phyloP scores from a whole-genome alignment of 2,797 vertebrate species.

The Telmatherina bonti region DNA sequence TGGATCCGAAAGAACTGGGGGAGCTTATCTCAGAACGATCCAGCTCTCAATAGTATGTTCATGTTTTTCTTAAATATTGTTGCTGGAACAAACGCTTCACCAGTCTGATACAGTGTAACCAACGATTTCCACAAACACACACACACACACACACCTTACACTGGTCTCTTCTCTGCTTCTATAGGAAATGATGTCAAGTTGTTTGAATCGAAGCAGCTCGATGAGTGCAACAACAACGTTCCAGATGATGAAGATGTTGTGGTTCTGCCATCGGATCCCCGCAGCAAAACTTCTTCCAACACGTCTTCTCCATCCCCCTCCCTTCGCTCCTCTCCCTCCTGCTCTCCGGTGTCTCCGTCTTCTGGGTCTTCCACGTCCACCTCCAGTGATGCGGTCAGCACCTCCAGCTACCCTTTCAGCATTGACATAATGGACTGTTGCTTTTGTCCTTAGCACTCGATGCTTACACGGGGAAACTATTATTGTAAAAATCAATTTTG shows the following conservation, averaged over 20 bases:
- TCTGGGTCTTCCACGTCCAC: constrained; percentile 91
- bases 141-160: too few relatives aligned
- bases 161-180: constrained; percentile 5
- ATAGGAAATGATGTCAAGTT: constrained; percentile 91
- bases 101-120: background rate
- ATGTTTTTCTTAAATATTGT: background rate
- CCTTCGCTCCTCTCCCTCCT: constrained; percentile 91
- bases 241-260: constrained; percentile 81
- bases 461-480: background rate
- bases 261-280: constrained; percentile 82
- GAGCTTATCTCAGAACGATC: constrained; percentile 86
- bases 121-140: too few relatives aligned
- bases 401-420: background rate
- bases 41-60: constrained; percentile 88
- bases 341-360: constrained; percentile 90
- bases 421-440: background rate
- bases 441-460: background rate
- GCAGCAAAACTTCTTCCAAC: constrained; percentile 94
- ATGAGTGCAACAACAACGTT: constrained; percentile 96
- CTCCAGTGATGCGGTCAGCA: constrained; percentile 95
- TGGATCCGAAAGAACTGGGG: constrained; percentile 97
- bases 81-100: background rate
- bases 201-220: constrained; percentile 92
- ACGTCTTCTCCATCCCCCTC: constrained; percentile 93
- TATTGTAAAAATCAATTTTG: background rate